Base-by-base conservation (phyloP, 1,140 invertebrate species). In the Bradynema listronoti region DNA sequence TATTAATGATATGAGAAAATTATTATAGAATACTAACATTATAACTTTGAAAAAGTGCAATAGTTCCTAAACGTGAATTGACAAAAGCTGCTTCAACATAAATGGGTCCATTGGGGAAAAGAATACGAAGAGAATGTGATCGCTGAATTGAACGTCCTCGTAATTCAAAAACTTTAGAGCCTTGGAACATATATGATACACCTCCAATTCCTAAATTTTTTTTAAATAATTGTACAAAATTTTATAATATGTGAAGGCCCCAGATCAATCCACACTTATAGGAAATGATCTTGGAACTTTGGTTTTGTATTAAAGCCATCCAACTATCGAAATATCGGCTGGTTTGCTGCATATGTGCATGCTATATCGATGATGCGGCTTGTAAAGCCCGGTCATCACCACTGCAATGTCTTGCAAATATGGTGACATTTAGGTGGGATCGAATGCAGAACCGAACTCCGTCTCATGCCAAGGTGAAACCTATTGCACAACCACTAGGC, bases 71-170 rank as follows among this genome's bases (percentile, higher is more conserved):
- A 27, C 32, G 16, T 11, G 29, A n/a, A 41, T 65, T 65, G 42
- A 22, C 34, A 2, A 61, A 50, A 11, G 63, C 63, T 22, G 63
- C 63, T 39, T 65, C 63, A 32, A 65, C 63, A 32, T 66, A 65
- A 34, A 65, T 46, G 5, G 63, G 63, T 16, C 65, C 65, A 30
- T 68, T 65, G 7, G 63, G 63, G 39, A 65, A 65, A 22, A 65
- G 33, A 0, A 60, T 29, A 4, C 57, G 32, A 1, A 65, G 45
- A 2, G 62, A 65, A 45, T 65, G 63, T 7, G 46, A 25, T 11
- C 52, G 56, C 24, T 41, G 27, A 29, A 65, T 54, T 3, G 25
- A 7, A 11, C 24, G 33, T 5, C 46, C 56, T 19, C 36, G n/a
- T 6, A 68, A 27, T 47, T 65, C 65, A 60, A 33, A 68, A 3